Evolutionary conservation across 2,888 invertebrate species (phyloP), one percentile per base, ranked within the genome.

Genomic region (Buathra laborator): DNA sequence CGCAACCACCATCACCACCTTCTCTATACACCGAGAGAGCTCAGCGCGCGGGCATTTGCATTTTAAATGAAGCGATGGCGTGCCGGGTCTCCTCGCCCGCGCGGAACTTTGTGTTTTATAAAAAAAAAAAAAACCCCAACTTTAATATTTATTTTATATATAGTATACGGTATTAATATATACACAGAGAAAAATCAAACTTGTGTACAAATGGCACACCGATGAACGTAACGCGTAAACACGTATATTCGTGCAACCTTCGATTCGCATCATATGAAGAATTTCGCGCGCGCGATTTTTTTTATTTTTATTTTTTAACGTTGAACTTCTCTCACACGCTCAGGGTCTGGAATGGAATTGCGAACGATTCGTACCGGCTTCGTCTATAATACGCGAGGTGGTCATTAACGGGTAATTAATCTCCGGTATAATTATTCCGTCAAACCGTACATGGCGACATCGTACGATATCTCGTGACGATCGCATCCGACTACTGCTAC

Each of bases 1-100:
- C 88, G 90, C 88, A 89, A 70, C 80, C 75, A 81, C 75, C 67
- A 75, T 44, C 56, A n/a, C 62, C 59, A 9, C 62, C 19, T 53
- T 77, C n/a, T 74, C 78, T 72, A 66, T 67, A 67, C 72, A 71
- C 67, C 72, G 72, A 72, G 78, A 67, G 72, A 46, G 68, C 75
- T 56, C 81, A 84, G 74, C 83, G 83, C 70, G 76, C 59, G 64
- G 89, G 90, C 92, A 94, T 94, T 94, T 93, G 94, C 94, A 94
- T 94, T 94, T 94, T 93, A 93, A 94, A 94, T 94, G 93, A 94
- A 94, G 92, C 93, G 91, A 93, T 94, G 90, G 94, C 93, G 94
- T 93, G 94, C 90, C 89, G 84, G 88, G 86, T 85, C 87, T 86
- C 87, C 84, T 86, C 77, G 81, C 83, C 70, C 77, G 78, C 84